Conservation (phyloP, 2,113 vertebrate species). For the Tachysurus vachellii region DNA sequence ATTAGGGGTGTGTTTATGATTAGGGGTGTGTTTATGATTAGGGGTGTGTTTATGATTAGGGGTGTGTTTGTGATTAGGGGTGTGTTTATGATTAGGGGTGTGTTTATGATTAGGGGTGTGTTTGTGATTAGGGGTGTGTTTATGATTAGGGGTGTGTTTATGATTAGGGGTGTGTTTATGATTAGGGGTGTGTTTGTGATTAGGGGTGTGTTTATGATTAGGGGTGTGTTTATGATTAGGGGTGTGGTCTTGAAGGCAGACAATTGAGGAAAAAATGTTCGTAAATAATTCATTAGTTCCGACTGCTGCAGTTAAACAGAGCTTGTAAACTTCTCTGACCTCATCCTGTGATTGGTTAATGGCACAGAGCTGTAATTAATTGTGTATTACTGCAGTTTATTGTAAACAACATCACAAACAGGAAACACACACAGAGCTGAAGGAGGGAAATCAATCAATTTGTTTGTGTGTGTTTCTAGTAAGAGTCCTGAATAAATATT, state of each 20-base stretch:
- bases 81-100: too few species aligned
- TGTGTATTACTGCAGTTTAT: not conserved
- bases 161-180: too few species aligned
- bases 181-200: too few species aligned
- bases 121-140: too few species aligned
- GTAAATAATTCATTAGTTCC: not conserved
- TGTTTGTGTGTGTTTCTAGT: conserved; percentile 1
- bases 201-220: not conserved
- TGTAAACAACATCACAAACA: not conserved
- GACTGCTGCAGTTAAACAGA: not conserved
- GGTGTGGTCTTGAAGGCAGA: not conserved
- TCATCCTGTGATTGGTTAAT: not conserved
- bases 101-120: too few species aligned
- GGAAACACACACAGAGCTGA: not conserved
- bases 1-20: too few species aligned
- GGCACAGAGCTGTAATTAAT: not conserved
- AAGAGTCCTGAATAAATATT: conserved; percentile 31
- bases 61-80: too few species aligned
- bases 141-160: too few species aligned
- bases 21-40: not conserved
- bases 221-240: not conserved
- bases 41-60: not conserved
- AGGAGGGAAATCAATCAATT: not conserved
- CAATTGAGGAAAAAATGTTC: not conserved
- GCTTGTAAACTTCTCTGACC: not conserved